Base-by-base conservation (phyloP, 2,113 vertebrate genomes). In the Axis porcinus region DNA sequence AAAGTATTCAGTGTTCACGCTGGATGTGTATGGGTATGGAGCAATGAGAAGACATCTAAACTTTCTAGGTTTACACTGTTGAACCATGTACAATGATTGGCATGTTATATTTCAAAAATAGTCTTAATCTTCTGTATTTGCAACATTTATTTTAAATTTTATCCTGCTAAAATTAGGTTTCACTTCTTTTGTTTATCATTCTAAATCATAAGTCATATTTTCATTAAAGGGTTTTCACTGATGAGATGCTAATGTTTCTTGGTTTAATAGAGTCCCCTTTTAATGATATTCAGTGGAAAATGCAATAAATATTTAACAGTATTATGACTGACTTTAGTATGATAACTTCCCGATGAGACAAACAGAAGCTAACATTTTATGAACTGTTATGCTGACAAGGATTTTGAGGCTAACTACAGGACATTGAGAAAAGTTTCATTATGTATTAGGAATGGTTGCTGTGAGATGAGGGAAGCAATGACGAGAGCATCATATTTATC, bases 401-500 rank as follows among this genome's bases (percentile, higher is more conserved):
- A 67, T 45, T n/a, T 62, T 58, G 55, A 95, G 40, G 40, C 52
- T 12, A 33, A 28, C 13, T n/a, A 6, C 7, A 17, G 8, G 23
- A 52, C 7, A 9, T 1, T 28, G 30, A 70, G 54, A 40, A 47
- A 40, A 54, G 33, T 36, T 21, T 86, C 67, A n/a, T 0, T 5
- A 10, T 47, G 7, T 28, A 33, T 6, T 50, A 33, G 40, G 43
- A 74, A 36, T 14, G 13, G 16, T 64, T 25, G 11, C 33, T 57
- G 25, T 67, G n/a, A 78, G 27, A 3, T 7, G 2, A 5, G 19
- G 2, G 7, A 6, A 15, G 28, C 52, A 12, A 21, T 9, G 76
- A 28, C 0, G 1, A 15, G 6, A 30, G 5, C 74, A 28, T 4
- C 2, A 10, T 74, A 58, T n/a, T 33, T 52, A 40, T 74, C n/a